Evolutionary conservation across 2,113 vertebrate species (phyloP).

Genomic region (Phoenicopterus ruber): DNA sequence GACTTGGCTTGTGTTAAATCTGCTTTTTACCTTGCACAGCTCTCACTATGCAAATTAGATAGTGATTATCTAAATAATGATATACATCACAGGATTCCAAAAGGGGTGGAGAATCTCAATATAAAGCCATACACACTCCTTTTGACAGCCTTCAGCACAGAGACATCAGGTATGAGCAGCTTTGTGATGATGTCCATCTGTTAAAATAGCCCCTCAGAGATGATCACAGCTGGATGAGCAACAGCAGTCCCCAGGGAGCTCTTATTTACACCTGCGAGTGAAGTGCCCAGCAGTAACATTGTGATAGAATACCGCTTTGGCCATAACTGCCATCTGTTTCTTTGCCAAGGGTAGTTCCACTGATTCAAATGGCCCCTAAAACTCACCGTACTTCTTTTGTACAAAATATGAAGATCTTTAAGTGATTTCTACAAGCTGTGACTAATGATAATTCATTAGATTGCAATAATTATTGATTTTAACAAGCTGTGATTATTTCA

Average conservation of each 20-base stretch:
- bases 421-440: no score
- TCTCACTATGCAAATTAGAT: neutral
- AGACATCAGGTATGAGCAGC: neutral
- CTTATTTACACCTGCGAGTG: conserved; percentile 20
- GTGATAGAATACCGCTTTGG: neutral
- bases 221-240: conserved; percentile 16
- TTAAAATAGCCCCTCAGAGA: neutral
- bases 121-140: neutral
- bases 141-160: neutral
- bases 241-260: conserved; percentile 2
- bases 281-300: neutral
- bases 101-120: neutral
- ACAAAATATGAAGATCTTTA: neutral
- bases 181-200: neutral
- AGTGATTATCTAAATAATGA: neutral
- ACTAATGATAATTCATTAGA: conserved; percentile 4
- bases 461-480: neutral
- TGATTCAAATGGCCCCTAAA: neutral
- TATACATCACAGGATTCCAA: neutral
- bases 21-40: neutral
- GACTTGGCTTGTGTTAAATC: neutral
- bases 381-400: neutral
- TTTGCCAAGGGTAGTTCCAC: neutral
- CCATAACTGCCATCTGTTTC: neutral
- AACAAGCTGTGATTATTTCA: conserved; percentile 8